Evolutionary conservation across 2,888 invertebrate species (phyloP), one percentile per base, ranked within the genome.

Genomic region (Latrodectus hesperus): DNA sequence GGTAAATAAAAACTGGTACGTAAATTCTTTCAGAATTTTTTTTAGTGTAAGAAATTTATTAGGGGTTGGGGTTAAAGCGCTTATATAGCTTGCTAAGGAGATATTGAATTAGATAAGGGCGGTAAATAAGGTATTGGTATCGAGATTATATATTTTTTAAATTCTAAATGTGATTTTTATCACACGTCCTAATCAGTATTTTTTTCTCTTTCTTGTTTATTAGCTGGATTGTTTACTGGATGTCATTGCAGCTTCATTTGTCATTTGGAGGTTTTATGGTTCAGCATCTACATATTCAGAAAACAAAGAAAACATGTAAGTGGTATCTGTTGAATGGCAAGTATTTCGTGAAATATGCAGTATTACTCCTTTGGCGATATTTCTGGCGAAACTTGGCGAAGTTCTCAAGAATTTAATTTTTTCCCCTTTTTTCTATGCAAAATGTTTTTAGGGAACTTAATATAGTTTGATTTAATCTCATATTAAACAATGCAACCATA

Each of bases 261-360:
- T 87, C 6, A 72, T 87, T n/a, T 87, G 87, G 87, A 77, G 87
- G 55, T 87, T 87, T 78, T 87, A 87, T 52, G 87, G 87, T 53
- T 52, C 82, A 2, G n/a, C 82, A 3, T 81, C 87, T 10, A 76
- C 81, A 22, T 73, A 82, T 52, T 87, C 87, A 6, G 77, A 87
- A 49, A 68, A 60, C 51, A 87, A 74, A 68, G 87, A 87, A 55
- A 78, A 77, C 52, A 55, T 78, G 87, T 87, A 87, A 87, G 80
- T 80, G 26, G 17, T 68, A 38, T 38, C 6, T 6, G 2, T 38
- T 38, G 4, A 38, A 38, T 38, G 38, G 4, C 38, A 38, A 38
- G 38, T 38, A 6, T 38, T 38, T 38, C 38, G 38, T 4, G 5
- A 1, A 38, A 38, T 1, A 38, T 38, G 38, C 38, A 38, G 1